Evolutionary conservation across 2,888 invertebrate genomes (phyloP).

Genomic region (Cremastinae sp.): DNA sequence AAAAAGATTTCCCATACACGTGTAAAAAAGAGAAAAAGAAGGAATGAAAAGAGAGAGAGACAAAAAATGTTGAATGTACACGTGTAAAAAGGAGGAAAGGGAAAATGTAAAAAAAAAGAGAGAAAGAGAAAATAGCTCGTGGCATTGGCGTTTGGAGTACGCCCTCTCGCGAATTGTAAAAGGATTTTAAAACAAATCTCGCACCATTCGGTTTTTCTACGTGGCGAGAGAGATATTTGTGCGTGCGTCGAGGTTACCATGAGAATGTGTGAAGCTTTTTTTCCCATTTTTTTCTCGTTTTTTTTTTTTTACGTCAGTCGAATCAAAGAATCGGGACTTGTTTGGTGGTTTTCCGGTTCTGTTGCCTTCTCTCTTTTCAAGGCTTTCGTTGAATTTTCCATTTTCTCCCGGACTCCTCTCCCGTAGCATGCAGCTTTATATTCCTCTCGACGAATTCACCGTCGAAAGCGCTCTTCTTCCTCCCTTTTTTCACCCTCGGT

Average conservation of each 20-base stretch:
- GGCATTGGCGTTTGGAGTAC: constrained; percentile 41
- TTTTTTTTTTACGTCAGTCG: constrained; percentile 63
- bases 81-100: background rate
- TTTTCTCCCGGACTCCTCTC: background rate
- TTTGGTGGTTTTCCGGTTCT: constrained; percentile 73
- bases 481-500: constrained; percentile 8
- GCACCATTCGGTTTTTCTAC: constrained; percentile 67
- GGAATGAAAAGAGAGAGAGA: constrained; percentile 3
- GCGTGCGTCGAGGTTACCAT: too few species aligned
- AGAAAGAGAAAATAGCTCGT: constrained; percentile 56
- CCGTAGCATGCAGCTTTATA: background rate
- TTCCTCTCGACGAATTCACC: constrained; percentile 1
- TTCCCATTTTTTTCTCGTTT: too few species aligned
- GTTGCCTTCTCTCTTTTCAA: constrained; percentile 32
- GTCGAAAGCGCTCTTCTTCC: constrained; percentile 52
- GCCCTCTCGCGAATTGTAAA: constrained; percentile 76
- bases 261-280: too few species aligned
- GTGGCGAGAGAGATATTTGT: background rate
- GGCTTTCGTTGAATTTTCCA: constrained; percentile 21
- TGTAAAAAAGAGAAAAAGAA: background rate
- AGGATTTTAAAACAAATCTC: constrained; percentile 80
- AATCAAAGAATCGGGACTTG: constrained; percentile 76
- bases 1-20: too few species aligned
- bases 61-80: constrained; percentile 4
- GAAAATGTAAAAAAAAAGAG: constrained; percentile 7